Evolutionary conservation across 2,888 invertebrate species (phyloP), one percentile per base, ranked within the genome.

Genomic region (Parnassius glacialis): DNA sequence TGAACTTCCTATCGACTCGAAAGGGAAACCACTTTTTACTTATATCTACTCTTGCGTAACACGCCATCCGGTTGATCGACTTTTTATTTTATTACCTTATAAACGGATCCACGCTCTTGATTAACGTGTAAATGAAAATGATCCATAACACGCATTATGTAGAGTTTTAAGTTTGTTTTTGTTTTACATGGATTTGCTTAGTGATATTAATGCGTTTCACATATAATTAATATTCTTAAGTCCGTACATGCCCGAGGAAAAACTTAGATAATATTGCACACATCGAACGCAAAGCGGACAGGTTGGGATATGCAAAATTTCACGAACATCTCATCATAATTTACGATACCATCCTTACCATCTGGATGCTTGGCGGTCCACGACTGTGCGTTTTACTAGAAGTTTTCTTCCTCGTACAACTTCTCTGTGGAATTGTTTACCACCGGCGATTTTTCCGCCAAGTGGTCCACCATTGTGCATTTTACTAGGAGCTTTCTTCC

Each of bases 1-100:
- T 84, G 84, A 88, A 89, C 85, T 86, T 85, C 85, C 83, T 83
- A 83, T 48, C 79, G 79, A 74, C 80, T 82, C 76, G 79, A 85
- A 84, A 87, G 84, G 83, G 85, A 85, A 85, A 84, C 83, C 69
- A 73, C 76, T 87, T 87, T 88, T 89, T 89, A 80, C 81, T 69
- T 67, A 74, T 72, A 66, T 72, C 77, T 78, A 74, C 73, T 86
- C 87, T 88, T 90, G 90, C 87, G 86, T 89, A 90, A 90, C 90
- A 80, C 67, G 85, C 78, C 75, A 73, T 74, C 73, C 70, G 75
- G 78, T 76, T 76, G 70, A 73, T 72, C 78, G 73, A 81, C 77
- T 86, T 84, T 87, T 85, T 85, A 76, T 81, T 78, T 76, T 81
- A 82, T 82, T 78, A 75, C 78, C 76, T 69, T 66, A 69, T 72